phyloP scores from a whole-genome alignment of 1,140 invertebrate species.

The Drosophila bipectinata region DNA sequence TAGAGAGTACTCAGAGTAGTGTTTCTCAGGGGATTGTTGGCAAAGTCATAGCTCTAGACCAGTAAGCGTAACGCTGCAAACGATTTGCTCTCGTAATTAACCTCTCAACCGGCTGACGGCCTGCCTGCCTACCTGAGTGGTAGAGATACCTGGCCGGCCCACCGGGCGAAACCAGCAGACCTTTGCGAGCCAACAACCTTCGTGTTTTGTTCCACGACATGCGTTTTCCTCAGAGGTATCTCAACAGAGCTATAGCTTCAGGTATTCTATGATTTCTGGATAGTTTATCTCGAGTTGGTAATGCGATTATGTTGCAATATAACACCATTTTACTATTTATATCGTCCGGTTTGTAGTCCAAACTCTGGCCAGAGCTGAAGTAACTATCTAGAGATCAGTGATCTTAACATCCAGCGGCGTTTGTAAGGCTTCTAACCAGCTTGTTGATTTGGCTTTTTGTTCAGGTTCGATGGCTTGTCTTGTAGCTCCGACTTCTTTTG shows the following conservation, averaged over 20 bases:
- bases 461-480: slow-evolving; percentile 47
- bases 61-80: slow-evolving; percentile 72
- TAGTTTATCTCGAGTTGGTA: too few relatives aligned
- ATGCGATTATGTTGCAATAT: neutral
- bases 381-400: slow-evolving; percentile 42
- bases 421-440: slow-evolving; percentile 46
- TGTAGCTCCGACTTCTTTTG: slow-evolving; percentile 25
- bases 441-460: slow-evolving; percentile 21
- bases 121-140: slow-evolving; percentile 6
- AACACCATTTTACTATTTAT: neutral
- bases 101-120: slow-evolving; percentile 78
- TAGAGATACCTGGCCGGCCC: slow-evolving; percentile 1
- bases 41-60: slow-evolving; percentile 20
- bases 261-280: too few relatives aligned
- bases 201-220: slow-evolving; percentile 47
- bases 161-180: slow-evolving; percentile 42
- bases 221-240: slow-evolving; percentile 32
- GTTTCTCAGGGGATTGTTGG: slow-evolving; percentile 24
- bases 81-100: slow-evolving; percentile 80
- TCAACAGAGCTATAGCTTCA: slow-evolving; percentile 4
- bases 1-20: slow-evolving; percentile 18
- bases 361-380: slow-evolving; percentile 9
- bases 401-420: slow-evolving; percentile 42
- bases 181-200: slow-evolving; percentile 55
- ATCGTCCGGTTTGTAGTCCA: neutral